A percentile compares a stretch with the other conserved stretches of the same genome.
Evolutionary conservation across 2,797 vertebrate species (phyloP).

Genomic region (Masticophis lateralis): DNA sequence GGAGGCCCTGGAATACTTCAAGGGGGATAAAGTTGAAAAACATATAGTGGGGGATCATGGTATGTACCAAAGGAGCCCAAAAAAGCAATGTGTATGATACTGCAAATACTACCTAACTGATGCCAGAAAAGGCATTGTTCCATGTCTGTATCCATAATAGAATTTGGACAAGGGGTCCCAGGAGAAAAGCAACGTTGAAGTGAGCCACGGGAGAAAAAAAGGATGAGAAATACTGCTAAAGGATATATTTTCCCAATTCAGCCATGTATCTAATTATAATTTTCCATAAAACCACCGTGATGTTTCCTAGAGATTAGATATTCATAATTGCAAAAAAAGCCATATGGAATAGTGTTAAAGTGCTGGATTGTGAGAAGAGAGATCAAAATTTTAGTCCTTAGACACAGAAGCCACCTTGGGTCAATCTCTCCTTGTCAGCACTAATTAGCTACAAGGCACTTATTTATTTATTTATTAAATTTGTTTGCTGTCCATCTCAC

Average conservation of each 20-base stretch:
- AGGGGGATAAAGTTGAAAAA: not conserved
- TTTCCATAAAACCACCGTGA: not conserved
- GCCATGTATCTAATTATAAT: not conserved
- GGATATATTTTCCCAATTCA: not conserved
- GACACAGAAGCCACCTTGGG: not conserved
- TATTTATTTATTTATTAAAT: not conserved
- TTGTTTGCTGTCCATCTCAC: not conserved
- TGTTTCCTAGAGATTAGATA: not conserved
- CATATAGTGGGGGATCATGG: not conserved
- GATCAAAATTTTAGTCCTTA: not conserved
- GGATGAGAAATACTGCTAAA: not conserved
- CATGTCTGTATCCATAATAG: not conserved
- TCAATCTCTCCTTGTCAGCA: not conserved
- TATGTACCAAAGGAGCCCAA: not conserved
- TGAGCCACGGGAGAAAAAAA: not conserved
- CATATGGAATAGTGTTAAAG: not conserved
- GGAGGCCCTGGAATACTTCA: not conserved
- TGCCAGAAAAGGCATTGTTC: not conserved
- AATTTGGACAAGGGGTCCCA: not conserved
- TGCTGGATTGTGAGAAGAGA: not conserved
- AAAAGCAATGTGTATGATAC: not conserved
- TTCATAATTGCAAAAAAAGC: not conserved
- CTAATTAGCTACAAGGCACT: not conserved
- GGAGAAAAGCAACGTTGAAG: not conserved
- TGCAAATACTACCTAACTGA: not conserved